Evolutionary conservation across 1,140 invertebrate genomes (phyloP).

Genomic region (Drosophila dunni): DNA sequence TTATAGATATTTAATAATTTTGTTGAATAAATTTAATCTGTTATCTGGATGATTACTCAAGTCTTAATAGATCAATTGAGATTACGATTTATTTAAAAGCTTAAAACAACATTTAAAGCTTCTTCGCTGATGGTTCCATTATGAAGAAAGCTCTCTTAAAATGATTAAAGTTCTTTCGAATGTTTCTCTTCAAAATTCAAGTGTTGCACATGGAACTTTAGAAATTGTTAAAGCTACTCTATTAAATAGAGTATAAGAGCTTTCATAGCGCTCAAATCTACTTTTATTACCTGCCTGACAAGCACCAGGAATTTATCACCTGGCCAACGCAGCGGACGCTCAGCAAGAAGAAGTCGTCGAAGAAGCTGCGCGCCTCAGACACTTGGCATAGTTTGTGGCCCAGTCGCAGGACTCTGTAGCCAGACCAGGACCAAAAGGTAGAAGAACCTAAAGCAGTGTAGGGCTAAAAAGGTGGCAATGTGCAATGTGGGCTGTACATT

Average conservation of each 20-base stretch:
- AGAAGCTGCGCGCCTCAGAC: conserved; percentile 61
- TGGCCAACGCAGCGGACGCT: conserved; percentile 45
- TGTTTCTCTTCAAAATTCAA: not conserved
- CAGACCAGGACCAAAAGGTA: conserved; percentile 6
- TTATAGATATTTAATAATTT: no score
- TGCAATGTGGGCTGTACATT: not conserved
- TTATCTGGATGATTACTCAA: no score
- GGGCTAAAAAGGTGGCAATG: not conserved
- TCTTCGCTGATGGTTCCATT: no score
- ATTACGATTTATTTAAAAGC: no score
- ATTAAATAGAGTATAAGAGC: conserved; percentile 35
- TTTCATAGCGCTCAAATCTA: conserved; percentile 38
- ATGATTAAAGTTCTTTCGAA: no score
- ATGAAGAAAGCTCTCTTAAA: no score
- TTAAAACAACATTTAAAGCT: no score
- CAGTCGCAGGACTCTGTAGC: conserved; percentile 12
- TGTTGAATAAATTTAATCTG: no score
- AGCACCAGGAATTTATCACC: conserved; percentile 66
- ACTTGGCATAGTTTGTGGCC: conserved; percentile 80
- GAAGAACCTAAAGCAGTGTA: not conserved
- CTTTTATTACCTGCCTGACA: conserved; percentile 54
- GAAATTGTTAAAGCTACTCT: conserved; percentile 3
- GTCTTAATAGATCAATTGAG: no score
- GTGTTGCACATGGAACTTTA: not conserved
- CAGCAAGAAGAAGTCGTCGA: conserved; percentile 34